Conservation (phyloP, 2,888 invertebrate genomes). For the Gerris lacustris region DNA sequence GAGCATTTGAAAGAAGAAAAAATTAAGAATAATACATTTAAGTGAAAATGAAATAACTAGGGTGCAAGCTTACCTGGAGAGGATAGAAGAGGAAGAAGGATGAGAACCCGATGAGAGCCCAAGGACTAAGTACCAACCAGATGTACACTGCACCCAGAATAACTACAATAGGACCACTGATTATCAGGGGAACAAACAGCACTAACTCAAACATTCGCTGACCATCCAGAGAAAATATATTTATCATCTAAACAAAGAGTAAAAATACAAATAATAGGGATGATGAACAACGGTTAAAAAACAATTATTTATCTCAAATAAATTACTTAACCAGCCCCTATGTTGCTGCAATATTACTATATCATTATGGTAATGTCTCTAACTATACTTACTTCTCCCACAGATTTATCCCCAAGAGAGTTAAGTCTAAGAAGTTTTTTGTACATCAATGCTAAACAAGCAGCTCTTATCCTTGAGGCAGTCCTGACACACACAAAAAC, state of each 20-base stretch:
- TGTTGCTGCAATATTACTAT: no score
- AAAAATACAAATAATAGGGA: neutral
- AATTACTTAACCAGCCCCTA: neutral
- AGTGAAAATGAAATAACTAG: no score
- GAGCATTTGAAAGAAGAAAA: no score
- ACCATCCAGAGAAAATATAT: constrained; percentile 46
- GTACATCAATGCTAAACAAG: constrained; percentile 36
- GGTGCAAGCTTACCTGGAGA: constrained; percentile 39
- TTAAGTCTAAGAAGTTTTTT: constrained; percentile 37
- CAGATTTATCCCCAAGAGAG: constrained; percentile 39
- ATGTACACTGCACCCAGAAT: constrained; percentile 41
- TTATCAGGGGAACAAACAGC: constrained; percentile 41
- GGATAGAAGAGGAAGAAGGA: constrained; percentile 43
- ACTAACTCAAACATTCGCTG: constrained; percentile 44
- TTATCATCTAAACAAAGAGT: constrained; percentile 40
- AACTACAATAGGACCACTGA: constrained; percentile 44
- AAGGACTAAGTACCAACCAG: constrained; percentile 41
- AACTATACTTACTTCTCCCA: constrained; percentile 34
- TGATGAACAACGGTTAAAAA: neutral
- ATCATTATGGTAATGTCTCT: no score
- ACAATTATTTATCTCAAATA: neutral
- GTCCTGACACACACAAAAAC: constrained; percentile 33
- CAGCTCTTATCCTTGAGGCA: constrained; percentile 36
- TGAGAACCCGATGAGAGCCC: constrained; percentile 42
- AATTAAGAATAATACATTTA: no score